Conservation (phyloP, 1,140 invertebrate genomes). For the Bathynomus jamesi region DNA sequence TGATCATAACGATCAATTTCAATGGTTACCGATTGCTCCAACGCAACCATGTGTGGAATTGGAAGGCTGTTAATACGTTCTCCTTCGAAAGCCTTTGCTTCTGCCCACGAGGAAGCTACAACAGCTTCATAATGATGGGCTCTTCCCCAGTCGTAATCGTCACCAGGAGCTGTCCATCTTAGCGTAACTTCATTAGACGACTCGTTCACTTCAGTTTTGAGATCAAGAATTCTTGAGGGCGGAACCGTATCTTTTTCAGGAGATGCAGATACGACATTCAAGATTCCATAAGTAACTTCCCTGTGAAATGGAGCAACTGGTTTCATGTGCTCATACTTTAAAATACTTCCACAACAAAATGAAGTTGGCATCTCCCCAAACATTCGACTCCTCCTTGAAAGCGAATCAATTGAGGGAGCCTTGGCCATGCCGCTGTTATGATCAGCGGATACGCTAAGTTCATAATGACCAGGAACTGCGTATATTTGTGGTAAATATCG, state of each 20-base stretch:
- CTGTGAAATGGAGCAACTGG: slow-evolving; percentile 34
- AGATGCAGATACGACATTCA: slow-evolving; percentile 23
- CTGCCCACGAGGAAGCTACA: slow-evolving; percentile 24
- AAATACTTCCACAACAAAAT: slow-evolving; percentile 34
- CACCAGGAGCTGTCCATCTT: slow-evolving; percentile 41
- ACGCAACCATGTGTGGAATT: slow-evolving; percentile 22
- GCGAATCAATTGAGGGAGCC: slow-evolving; percentile 26
- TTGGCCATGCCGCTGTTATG: slow-evolving; percentile 31
- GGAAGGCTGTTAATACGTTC: slow-evolving; percentile 28
- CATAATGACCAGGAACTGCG: slow-evolving; percentile 36
- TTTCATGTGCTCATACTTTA: slow-evolving; percentile 27
- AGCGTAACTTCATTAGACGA: slow-evolving; percentile 39
- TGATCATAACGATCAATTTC: slow-evolving; percentile 30
- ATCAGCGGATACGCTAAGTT: slow-evolving; percentile 27
- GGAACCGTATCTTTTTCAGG: slow-evolving; percentile 38
- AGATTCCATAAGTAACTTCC: slow-evolving; percentile 24
- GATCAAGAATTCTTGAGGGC: slow-evolving; percentile 42
- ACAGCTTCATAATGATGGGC: slow-evolving; percentile 35
- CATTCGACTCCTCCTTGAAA: slow-evolving; percentile 17
- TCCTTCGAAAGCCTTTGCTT: slow-evolving; percentile 33
- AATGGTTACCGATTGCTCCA: slow-evolving; percentile 23
- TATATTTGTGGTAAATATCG: slow-evolving; percentile 47
- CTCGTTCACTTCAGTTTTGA: slow-evolving; percentile 35
- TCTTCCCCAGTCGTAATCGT: slow-evolving; percentile 40
- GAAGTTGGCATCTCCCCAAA: slow-evolving; percentile 15